Evolutionary conservation across 1,140 invertebrate species (phyloP).

Genomic region (Tetragonula clypearis): DNA sequence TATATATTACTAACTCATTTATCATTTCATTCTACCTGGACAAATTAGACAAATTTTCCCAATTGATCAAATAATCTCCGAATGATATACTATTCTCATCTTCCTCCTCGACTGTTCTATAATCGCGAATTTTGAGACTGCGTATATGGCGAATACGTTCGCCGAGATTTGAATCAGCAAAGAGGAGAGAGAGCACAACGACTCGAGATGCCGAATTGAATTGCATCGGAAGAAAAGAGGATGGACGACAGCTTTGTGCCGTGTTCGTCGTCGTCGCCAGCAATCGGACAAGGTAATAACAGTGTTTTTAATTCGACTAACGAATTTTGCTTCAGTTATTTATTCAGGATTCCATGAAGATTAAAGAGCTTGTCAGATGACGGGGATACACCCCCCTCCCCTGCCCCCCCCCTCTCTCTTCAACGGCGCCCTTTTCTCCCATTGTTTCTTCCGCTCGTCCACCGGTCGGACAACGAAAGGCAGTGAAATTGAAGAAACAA

Average conservation of each 20-base stretch:
- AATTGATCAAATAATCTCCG: too few species aligned
- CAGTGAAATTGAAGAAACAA: slow-evolving; percentile 43
- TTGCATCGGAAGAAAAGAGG: neutral
- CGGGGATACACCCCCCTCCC: neutral
- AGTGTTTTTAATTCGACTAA: slow-evolving; percentile 55
- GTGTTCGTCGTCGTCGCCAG: too few species aligned
- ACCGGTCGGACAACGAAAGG: neutral
- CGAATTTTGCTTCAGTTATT: slow-evolving; percentile 58
- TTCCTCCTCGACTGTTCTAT: too few species aligned
- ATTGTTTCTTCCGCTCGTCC: neutral
- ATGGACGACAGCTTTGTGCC: neutral
- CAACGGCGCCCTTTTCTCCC: too few species aligned
- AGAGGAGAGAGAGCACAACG: too few species aligned
- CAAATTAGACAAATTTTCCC: too few species aligned
- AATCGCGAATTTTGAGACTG: too few species aligned
- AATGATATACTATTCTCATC: too few species aligned
- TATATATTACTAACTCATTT: too few species aligned
- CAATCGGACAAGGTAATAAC: slow-evolving; percentile 30
- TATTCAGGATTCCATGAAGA: slow-evolving; percentile 28
- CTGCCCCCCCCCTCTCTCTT: neutral
- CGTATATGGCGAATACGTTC: too few species aligned
- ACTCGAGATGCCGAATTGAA: neutral
- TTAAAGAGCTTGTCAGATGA: slow-evolving; percentile 44
- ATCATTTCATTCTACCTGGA: too few species aligned
- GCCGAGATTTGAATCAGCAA: too few species aligned